Base-by-base conservation (phyloP, 2,113 vertebrate genomes). In the Nyctereutes procyonoides region DNA sequence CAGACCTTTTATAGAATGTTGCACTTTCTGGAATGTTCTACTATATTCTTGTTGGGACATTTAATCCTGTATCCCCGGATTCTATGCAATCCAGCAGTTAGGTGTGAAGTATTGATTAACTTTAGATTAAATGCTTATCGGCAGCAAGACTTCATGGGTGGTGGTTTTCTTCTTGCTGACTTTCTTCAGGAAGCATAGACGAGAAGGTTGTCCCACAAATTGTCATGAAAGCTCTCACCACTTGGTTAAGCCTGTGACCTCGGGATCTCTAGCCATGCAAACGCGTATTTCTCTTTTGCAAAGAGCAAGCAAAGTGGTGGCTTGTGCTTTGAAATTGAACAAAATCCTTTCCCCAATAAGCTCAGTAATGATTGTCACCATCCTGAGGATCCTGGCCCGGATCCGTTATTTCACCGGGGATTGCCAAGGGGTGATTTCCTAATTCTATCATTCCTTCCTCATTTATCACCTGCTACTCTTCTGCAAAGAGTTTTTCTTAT, bases 131-230 rank as follows among this genome's bases (percentile, higher is more conserved):
- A 43, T 43, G 16, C n/a, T 83, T 28, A 73, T 10, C 35, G 32
- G 17, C 55, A 73, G 60, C 48, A 92, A 48, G 11, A 3, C 4
- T 6, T 58, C 22, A 12, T 1, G 2, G 43, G 26, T 3, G 10
- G 79, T 5, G 67, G 1, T 26, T 77, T 11, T 10, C 28, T 17
- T 14, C 67, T 62, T 69, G 32, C n/a, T 51, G 80, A 16, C 48
- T 55, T 53, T 43, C 56, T 4, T 38, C 43, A 26, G 69, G 69
- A 81, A 30, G 8, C 19, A 0, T 4, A 1, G 17, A 8, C 3
- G 0, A 32, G 53, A 9, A 3, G 14, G 2, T 3, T 0, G 4
- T 20, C 22, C 38, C 24, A 0, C 65, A 6, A 5, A 13, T 0
- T 2, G 32, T 13, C 26, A 1, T 2, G 13, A 56, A 6, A 7